phyloP scores from a whole-genome alignment of 2,113 vertebrate genomes.

The Myotis yumanensis region DNA sequence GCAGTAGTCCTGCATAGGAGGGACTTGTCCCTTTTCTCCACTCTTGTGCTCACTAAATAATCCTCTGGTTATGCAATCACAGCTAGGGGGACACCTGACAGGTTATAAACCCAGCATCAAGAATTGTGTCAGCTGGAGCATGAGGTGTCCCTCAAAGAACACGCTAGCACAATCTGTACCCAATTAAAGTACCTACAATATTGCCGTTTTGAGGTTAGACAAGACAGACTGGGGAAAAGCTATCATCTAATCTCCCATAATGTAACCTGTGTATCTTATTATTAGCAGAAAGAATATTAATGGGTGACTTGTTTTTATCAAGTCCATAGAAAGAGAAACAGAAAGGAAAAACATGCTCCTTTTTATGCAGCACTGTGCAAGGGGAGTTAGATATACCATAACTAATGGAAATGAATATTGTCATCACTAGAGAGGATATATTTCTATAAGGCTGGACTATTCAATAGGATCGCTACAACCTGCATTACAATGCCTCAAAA shows the following conservation, averaged over 20 bases:
- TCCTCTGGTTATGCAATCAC: not conserved
- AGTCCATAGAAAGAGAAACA: not conserved
- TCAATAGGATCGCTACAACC: not conserved
- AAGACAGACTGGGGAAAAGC: not conserved
- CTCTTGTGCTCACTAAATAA: too few species aligned
- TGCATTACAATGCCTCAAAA: not conserved
- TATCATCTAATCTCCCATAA: not conserved
- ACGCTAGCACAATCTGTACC: not conserved
- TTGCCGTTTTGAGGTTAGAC: not conserved
- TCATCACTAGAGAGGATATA: not conserved
- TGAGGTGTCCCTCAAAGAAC: not conserved
- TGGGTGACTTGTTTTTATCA: not conserved
- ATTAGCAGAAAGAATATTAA: not conserved
- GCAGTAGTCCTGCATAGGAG: not conserved
- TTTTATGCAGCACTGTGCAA: not conserved
- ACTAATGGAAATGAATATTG: not conserved
- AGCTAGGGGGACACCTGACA: not conserved
- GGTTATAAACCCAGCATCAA: not conserved
- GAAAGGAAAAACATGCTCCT: not conserved
- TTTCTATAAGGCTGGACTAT: not conserved
- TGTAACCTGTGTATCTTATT: not conserved
- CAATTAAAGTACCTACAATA: not conserved
- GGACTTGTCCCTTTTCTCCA: not conserved
- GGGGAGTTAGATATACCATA: too few species aligned
- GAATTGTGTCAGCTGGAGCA: not conserved